Evolutionary conservation across 2,113 vertebrate genomes (phyloP).

Genomic region (Nerophis lumbriciformis): DNA sequence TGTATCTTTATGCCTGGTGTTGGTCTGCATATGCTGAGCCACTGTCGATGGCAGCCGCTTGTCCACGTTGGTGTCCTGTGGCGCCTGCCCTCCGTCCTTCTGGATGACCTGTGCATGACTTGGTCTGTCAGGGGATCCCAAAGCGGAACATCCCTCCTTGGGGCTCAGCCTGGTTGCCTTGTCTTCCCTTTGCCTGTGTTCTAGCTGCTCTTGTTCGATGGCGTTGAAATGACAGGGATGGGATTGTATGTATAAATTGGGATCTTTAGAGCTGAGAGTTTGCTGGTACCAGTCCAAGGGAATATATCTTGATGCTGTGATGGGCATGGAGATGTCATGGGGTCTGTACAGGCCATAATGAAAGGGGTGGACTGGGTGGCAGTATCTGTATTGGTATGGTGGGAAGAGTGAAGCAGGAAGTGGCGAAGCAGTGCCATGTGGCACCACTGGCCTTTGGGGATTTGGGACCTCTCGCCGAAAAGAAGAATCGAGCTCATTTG

Average conservation of each 20-base stretch:
- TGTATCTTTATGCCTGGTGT: background rate
- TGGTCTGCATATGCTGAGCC: background rate
- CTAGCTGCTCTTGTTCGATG: constrained; percentile 38
- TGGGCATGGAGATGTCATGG: constrained; percentile 55
- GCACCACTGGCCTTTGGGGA: constrained; percentile 79
- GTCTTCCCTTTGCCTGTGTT: constrained; percentile 61
- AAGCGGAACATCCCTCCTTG: constrained; percentile 81
- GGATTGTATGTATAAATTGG: constrained; percentile 68
- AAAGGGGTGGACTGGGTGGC: constrained; percentile 76
- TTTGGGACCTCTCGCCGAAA: constrained; percentile 72
- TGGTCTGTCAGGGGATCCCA: constrained; percentile 88
- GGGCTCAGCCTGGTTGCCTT: constrained; percentile 84
- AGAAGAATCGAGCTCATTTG: constrained; percentile 49
- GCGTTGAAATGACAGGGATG: constrained; percentile 62
- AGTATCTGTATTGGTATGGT: constrained; percentile 79
- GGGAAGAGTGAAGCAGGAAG: constrained; percentile 62
- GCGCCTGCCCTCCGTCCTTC: constrained; percentile 60
- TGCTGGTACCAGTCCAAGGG: constrained; percentile 66
- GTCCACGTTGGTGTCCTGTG: constrained; percentile 22
- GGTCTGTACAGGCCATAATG: constrained; percentile 80
- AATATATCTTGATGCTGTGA: constrained; percentile 52
- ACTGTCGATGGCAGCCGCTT: constrained; percentile 28
- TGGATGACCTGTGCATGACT: constrained; percentile 81
- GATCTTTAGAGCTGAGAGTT: constrained; percentile 63
- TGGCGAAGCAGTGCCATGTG: constrained; percentile 71